Evolutionary conservation across 2,113 vertebrate species (phyloP), one percentile per base, ranked within the genome.

Genomic region (Elanoides forficatus): DNA sequence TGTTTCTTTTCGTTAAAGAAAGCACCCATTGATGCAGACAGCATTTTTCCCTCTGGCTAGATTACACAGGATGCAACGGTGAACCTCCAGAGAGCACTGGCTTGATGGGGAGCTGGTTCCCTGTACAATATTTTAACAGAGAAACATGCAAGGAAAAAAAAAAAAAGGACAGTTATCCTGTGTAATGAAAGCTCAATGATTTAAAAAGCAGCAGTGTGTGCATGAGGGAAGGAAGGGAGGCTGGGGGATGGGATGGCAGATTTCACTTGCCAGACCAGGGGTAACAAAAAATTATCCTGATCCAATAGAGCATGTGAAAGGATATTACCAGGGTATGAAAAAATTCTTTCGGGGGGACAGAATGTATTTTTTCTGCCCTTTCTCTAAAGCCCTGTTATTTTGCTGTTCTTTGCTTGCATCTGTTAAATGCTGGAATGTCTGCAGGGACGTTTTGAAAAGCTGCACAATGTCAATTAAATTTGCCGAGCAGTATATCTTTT

Each of bases 391-490:
- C 86, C 70, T 96, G 68, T 88, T 96, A 90, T 97, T 97, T 94
- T 96, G 65, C 78, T 93, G 88, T 87, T 98, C 79, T 95, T 95
- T 91, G 58, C 95, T 95, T 38, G 79, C 97, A 94, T 98, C 97
- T 97, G 95, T 97, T 97, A 97, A 98, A 97, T 73, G 75, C 95
- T 98, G 90, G 88, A 95, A 97, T 97, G 96, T 97, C 97, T 98
- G 95, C 72, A 96, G 97, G 93, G 97, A 97, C 81, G 4, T 96
- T 95, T 95, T 97, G 97, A 98, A 98, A 97, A 97, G 92, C 97
- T 97, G 96, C 97, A 98, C 97, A 97, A 98, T 97, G 98, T 98
- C 98, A 98, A 89, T 98, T 98, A 97, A 96, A 97, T 98, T 98
- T 81, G 73, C 95, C 63, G 59, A 98, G 97, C 97, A 97, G 97